Percentiles rank a stretch among this genome's conserved stretches.
Evolutionary conservation across 2,888 invertebrate species (phyloP).

Genomic region (Archips xylosteana): DNA sequence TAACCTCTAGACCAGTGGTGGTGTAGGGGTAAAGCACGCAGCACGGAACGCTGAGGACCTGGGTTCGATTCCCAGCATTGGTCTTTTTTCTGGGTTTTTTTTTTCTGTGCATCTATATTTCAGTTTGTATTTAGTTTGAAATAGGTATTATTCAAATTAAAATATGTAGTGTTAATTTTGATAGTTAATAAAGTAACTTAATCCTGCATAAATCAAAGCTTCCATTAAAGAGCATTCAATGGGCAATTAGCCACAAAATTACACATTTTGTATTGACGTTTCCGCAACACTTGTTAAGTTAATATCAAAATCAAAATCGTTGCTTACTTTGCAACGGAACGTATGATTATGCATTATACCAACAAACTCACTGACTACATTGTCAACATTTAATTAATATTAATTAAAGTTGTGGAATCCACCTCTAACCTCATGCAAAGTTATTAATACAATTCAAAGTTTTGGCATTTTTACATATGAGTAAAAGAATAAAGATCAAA

Average conservation of each 20-base stretch:
- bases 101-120: no score
- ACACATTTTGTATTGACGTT: conserved; percentile 19
- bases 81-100: no score
- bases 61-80: no score
- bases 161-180: neutral
- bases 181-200: neutral
- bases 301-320: conserved; percentile 46
- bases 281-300: conserved; percentile 27
- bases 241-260: conserved; percentile 26
- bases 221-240: neutral
- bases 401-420: conserved; percentile 46
- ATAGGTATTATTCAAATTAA: neutral
- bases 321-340: conserved; percentile 57
- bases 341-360: conserved; percentile 59
- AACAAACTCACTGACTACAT: conserved; percentile 54
- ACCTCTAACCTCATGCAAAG: conserved; percentile 58
- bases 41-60: no score
- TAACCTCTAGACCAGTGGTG: no score
- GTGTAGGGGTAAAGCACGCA: no score
- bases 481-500: conserved; percentile 2
- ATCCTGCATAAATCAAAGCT: neutral
- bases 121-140: no score
- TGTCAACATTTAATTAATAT: conserved; percentile 71
- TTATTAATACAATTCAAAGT: conserved; percentile 38
- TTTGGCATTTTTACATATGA: neutral